phyloP scores from a whole-genome alignment of 2,113 vertebrate genomes.

The Leiothrix lutea region DNA sequence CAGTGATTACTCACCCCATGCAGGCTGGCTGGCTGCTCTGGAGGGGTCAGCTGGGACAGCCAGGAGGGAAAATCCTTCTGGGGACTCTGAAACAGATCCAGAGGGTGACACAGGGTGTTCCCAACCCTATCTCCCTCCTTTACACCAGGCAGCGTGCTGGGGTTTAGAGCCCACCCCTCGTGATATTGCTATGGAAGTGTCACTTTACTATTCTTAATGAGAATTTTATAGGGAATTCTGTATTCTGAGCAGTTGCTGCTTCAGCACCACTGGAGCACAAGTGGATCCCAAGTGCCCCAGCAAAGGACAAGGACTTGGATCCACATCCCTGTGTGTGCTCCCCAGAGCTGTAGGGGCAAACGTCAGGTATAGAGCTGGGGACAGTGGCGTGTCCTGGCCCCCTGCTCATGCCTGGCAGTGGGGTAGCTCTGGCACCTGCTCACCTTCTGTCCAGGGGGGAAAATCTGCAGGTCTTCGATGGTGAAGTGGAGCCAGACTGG shows the following conservation, averaged over 20 bases:
- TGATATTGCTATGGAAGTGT: not conserved
- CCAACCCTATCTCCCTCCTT: not conserved
- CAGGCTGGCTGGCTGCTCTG: conserved; percentile 75
- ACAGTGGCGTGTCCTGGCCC: not conserved
- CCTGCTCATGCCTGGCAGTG: not conserved
- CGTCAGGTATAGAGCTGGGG: not conserved
- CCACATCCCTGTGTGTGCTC: not conserved
- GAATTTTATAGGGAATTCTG: not conserved
- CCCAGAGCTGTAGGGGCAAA: not conserved
- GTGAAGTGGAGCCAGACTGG: conserved; percentile 87
- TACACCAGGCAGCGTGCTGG: not conserved
- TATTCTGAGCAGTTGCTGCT: not conserved
- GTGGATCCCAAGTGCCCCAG: not conserved
- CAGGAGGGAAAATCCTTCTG: conserved; percentile 84
- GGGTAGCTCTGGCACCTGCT: not conserved
- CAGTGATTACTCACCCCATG: conserved; percentile 73
- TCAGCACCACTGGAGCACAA: not conserved
- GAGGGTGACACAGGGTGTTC: not conserved
- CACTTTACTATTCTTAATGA: not conserved
- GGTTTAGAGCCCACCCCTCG: not conserved
- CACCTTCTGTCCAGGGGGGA: conserved; percentile 77
- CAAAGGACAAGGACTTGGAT: not conserved
- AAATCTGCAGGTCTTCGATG: conserved; percentile 84
- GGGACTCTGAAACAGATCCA: conserved; percentile 76
- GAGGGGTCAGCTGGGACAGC: conserved; percentile 84